Evolutionary conservation across 2,113 vertebrate species (phyloP).

Genomic region (Phoxinus phoxinus): DNA sequence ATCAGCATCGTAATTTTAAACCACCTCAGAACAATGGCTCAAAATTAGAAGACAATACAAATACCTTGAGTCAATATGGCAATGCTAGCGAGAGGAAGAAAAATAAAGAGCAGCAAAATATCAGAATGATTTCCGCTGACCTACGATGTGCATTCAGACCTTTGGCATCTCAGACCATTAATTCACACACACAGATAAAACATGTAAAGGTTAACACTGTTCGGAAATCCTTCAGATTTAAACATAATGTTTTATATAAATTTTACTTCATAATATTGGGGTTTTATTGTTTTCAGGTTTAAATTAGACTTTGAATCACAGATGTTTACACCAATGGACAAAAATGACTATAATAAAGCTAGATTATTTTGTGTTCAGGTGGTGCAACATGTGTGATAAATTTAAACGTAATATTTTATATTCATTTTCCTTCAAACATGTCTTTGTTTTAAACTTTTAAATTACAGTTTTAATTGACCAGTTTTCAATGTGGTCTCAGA

Average conservation of each 20-base stretch:
- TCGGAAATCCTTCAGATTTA: constrained; percentile 27
- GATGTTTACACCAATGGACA: too few relatives aligned
- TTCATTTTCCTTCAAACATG: too few relatives aligned
- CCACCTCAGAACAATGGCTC: constrained; percentile 74
- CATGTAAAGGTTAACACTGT: constrained; percentile 60
- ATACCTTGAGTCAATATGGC: constrained; percentile 59
- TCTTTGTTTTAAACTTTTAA: too few relatives aligned
- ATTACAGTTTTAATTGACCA: too few relatives aligned
- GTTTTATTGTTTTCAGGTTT: neutral
- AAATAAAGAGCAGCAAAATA: constrained; percentile 44
- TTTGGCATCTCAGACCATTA: constrained; percentile 65
- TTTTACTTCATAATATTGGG: neutral
- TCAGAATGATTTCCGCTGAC: constrained; percentile 51
- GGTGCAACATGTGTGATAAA: too few relatives aligned
- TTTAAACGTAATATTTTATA: too few relatives aligned
- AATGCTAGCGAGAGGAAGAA: constrained; percentile 57
- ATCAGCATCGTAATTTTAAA: constrained; percentile 73
- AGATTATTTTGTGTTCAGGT: neutral
- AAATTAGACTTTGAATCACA: neutral
- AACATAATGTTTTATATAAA: neutral
- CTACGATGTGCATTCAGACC: constrained; percentile 37
- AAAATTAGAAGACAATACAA: constrained; percentile 66
- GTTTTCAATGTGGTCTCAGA: too few relatives aligned
- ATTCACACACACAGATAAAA: constrained; percentile 63
- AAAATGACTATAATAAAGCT: neutral